These are phyloP conservation scores for Rugalucina vietnamica DNA, from an alignment of 2,888 invertebrate genomes.

Conservation along the genomic window DNA sequence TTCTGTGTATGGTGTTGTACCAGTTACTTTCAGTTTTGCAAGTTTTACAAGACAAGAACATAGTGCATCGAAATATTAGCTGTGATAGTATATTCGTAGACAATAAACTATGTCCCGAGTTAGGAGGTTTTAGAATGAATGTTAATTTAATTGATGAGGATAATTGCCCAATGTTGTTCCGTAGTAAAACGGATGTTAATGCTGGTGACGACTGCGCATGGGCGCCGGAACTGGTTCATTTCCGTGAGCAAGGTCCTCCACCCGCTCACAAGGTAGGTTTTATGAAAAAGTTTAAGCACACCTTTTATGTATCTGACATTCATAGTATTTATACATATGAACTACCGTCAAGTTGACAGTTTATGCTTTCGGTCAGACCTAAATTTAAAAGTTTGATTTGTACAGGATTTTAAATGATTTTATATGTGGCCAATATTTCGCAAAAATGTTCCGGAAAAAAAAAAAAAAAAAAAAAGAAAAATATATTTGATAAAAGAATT, in stretches of 20 bases:
- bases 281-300: not conserved
- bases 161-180: not conserved
- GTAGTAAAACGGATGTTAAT: not conserved
- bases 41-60: conserved; percentile 54
- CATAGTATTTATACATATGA: too few species aligned
- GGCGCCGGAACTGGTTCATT: not conserved
- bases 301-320: too few species aligned
- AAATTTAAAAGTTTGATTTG: too few species aligned
- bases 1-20: conserved; percentile 62
- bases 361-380: too few species aligned
- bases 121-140: conserved; percentile 17
- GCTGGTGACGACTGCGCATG: not conserved
- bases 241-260: not conserved
- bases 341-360: too few species aligned
- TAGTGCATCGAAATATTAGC: conserved; percentile 68
- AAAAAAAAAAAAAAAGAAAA: too few species aligned
- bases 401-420: too few species aligned
- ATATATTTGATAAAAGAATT: too few species aligned
- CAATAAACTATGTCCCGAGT: conserved; percentile 16
- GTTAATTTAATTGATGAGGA: not conserved
- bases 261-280: not conserved
- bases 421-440: too few species aligned
- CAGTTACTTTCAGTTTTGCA: conserved; percentile 66
- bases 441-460: too few species aligned
- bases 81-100: conserved; percentile 70